Conservation (phyloP, 2,113 vertebrate species). For the Chunga burmeisteri region DNA sequence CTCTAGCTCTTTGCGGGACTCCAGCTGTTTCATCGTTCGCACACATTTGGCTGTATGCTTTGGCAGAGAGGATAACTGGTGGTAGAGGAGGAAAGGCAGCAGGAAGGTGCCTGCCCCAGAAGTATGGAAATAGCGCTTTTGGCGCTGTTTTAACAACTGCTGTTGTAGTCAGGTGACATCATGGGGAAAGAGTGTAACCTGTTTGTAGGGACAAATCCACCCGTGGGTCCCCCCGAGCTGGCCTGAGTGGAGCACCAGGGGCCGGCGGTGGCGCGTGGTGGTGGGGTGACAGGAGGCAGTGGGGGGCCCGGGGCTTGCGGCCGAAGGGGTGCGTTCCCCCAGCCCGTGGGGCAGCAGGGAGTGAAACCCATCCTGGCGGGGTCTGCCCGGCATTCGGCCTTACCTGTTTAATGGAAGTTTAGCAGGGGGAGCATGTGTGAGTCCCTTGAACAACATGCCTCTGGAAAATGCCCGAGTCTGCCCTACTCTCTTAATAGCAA, state of each 20-base stretch:
- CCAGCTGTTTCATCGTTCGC: background rate
- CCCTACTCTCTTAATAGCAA: background rate
- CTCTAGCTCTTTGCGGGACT: background rate
- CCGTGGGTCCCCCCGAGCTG: accelerated
- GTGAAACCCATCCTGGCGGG: background rate
- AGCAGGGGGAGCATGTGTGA: accelerated
- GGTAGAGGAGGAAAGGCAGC: background rate
- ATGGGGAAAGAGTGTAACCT: background rate
- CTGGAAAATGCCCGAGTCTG: background rate
- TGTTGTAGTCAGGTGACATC: background rate
- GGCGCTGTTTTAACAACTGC: accelerated
- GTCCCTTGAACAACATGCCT: accelerated
- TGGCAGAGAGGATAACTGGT: background rate
- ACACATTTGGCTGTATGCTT: background rate
- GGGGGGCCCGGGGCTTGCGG: background rate
- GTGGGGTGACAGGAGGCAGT: accelerated
- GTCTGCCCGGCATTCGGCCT: background rate
- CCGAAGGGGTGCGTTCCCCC: accelerated
- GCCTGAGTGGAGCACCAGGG: background rate
- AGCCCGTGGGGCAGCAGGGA: accelerated
- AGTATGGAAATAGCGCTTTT: accelerated
- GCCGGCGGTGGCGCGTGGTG: accelerated
- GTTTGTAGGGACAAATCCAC: background rate
- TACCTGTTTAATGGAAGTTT: background rate
- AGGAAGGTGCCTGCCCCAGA: background rate